phyloP scores from a whole-genome alignment of 2,797 vertebrate genomes.

The Miichthys miiuy region DNA sequence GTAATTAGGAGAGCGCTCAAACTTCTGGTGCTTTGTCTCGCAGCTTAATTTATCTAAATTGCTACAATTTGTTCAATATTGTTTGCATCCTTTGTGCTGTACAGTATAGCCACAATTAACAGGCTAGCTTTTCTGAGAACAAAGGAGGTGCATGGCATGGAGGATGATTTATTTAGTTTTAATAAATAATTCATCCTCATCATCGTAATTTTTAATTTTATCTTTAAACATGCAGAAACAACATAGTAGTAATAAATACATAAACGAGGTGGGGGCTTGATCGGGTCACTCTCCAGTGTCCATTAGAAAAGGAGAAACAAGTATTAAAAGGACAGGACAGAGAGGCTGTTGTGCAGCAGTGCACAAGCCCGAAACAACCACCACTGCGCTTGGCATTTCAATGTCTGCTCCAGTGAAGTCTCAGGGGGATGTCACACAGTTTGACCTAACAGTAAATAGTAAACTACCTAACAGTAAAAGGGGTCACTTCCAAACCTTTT shows the following conservation, averaged over 20 bases:
- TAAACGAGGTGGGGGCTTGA: no score
- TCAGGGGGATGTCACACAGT: conserved; percentile 14
- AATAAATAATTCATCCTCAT: no score
- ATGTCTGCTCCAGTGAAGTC: conserved; percentile 20
- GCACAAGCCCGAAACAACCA: background rate
- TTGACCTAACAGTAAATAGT: conserved; percentile 10
- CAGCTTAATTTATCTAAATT: background rate
- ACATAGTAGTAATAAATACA: no score
- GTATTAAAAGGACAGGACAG: background rate
- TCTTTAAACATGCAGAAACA: no score
- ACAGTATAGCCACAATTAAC: background rate
- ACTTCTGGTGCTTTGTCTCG: background rate
- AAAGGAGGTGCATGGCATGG: background rate
- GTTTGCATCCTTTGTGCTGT: background rate
- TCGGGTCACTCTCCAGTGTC: no score
- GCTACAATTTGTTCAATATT: background rate
- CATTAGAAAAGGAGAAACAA: no score
- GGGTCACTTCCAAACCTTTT: background rate
- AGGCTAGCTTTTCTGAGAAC: background rate
- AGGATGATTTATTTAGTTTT: background rate
- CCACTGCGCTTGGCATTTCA: conserved; percentile 7
- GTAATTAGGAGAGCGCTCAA: background rate
- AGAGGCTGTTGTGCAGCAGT: background rate
- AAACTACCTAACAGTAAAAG: background rate
- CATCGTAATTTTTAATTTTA: no score